These are phyloP conservation scores for Lydus trimaculatus DNA, from an alignment of 2,888 invertebrate genomes.

Conservation along the genomic window DNA sequence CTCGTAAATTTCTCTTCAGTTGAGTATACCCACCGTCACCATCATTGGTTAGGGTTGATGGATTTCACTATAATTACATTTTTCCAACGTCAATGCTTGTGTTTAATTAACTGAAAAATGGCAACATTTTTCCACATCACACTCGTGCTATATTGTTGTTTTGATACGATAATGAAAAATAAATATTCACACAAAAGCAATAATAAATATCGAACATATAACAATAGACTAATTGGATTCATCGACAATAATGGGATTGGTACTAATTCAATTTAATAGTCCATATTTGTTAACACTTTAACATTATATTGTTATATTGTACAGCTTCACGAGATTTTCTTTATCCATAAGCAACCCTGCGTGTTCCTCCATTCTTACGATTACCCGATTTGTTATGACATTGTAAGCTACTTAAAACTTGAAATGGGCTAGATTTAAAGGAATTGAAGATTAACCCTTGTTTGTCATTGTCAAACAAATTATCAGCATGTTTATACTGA, in stretches of 20 bases:
- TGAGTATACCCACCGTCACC: background rate
- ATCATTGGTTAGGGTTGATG: slow-evolving; percentile 50
- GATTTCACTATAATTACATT: slow-evolving; percentile 60
- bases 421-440: background rate
- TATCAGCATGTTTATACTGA: background rate
- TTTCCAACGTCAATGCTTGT: slow-evolving; percentile 50
- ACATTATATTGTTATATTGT: background rate
- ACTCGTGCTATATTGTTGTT: slow-evolving; percentile 47
- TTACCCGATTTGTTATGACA: slow-evolving; percentile 6
- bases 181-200: slow-evolving; percentile 27
- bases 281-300: slow-evolving; percentile 15
- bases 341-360: background rate
- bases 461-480: slow-evolving; percentile 3
- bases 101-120: slow-evolving; percentile 56
- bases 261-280: slow-evolving; percentile 14
- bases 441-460: slow-evolving; percentile 1
- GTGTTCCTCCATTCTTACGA: background rate
- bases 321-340: slow-evolving; percentile 7
- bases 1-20: slow-evolving; percentile 10
- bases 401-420: slow-evolving; percentile 2
- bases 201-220: background rate
- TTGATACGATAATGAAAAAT: slow-evolving; percentile 45
- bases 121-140: slow-evolving; percentile 43
- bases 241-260: slow-evolving; percentile 10
- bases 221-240: slow-evolving; percentile 10